Evolutionary conservation across 2,797 vertebrate genomes (phyloP).

Genomic region (Pteronotus mesoamericanus): DNA sequence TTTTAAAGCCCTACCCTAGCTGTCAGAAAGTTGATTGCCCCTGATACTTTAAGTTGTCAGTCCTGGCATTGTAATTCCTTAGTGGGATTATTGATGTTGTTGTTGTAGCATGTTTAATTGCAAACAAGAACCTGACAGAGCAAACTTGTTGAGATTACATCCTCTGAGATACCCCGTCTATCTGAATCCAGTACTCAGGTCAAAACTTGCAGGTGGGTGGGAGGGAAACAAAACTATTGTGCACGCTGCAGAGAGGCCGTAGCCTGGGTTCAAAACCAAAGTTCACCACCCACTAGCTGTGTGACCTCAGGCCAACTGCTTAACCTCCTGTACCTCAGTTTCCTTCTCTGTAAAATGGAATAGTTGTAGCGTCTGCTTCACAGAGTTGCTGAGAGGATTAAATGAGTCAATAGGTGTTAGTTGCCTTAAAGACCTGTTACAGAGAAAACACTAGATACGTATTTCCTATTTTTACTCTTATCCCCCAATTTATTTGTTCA

Average conservation of each 20-base stretch:
- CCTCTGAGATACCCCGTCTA: background rate
- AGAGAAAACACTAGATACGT: background rate
- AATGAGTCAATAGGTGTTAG: background rate
- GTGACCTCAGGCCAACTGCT: background rate
- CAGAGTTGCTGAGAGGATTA: background rate
- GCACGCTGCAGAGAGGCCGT: background rate
- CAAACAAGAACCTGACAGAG: background rate
- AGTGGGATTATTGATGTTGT: background rate
- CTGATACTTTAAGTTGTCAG: background rate
- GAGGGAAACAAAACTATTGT: background rate
- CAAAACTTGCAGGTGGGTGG: background rate
- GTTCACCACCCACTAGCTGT: background rate
- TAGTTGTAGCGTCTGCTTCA: background rate
- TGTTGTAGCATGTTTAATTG: slow-evolving; percentile 33
- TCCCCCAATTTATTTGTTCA: background rate
- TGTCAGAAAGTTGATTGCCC: slow-evolving; percentile 34
- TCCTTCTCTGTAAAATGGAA: background rate
- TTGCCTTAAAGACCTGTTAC: background rate
- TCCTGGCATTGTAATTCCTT: background rate
- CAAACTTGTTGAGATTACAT: slow-evolving; percentile 1
- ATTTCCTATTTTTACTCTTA: background rate
- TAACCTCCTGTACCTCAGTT: background rate
- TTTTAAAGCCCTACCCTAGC: background rate
- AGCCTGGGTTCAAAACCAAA: background rate
- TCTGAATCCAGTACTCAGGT: background rate